Conservation (phyloP, 2,113 vertebrate species). For the Mus spicilegus region DNA sequence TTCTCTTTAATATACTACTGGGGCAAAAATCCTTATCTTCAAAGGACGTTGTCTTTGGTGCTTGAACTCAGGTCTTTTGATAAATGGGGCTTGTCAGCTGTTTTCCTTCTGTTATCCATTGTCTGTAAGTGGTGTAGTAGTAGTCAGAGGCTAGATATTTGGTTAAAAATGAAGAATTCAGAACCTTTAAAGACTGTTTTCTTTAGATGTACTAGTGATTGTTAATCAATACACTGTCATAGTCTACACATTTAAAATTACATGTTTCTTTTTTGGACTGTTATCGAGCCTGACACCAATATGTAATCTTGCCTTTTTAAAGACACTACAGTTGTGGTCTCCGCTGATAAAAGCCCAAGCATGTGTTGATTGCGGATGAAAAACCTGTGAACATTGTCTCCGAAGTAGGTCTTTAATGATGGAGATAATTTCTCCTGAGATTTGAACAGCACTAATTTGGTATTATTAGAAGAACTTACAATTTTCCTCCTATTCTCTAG, state of each 20-base stretch:
- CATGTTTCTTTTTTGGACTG: neutral
- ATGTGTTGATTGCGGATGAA: neutral
- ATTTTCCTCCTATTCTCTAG: conserved; percentile 42
- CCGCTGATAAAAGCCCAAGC: neutral
- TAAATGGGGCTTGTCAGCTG: neutral
- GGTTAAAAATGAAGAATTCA: neutral
- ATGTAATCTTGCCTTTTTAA: neutral
- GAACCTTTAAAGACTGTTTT: conserved; percentile 29
- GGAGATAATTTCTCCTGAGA: conserved; percentile 50
- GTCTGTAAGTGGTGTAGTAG: neutral
- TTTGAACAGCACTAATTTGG: conserved; percentile 39
- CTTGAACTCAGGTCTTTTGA: conserved; percentile 38
- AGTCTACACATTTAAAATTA: conserved; percentile 25
- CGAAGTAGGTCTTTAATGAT: conserved; percentile 7
- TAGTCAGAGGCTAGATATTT: neutral
- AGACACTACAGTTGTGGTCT: neutral
- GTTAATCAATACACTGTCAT: neutral
- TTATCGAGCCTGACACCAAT: neutral
- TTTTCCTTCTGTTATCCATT: neutral
- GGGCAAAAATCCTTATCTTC: neutral
- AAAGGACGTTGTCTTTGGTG: neutral
- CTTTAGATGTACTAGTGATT: neutral
- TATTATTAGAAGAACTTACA: conserved; percentile 40
- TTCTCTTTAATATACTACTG: neutral
- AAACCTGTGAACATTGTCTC: conserved; percentile 45